phyloP scores from a whole-genome alignment of 92 coral and sea anemone species.

The Plumapathes pennacea region DNA sequence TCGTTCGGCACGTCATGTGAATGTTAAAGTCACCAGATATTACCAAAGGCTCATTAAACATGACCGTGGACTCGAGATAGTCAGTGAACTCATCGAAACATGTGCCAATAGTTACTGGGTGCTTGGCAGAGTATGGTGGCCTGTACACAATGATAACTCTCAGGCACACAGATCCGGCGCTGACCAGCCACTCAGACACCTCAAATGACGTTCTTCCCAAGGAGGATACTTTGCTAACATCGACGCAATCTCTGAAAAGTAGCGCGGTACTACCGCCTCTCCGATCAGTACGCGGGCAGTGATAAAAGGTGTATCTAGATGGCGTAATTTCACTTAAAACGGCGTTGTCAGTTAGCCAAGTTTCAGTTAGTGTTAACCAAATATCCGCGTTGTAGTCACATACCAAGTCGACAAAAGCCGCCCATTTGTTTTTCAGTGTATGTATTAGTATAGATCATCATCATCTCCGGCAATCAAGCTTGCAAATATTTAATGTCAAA shows the following conservation, averaged over 20 bases:
- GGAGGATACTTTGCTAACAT: constrained; percentile 7
- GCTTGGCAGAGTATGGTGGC: constrained; percentile 27
- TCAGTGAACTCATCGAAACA: constrained; percentile 46
- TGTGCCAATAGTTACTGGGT: constrained; percentile 23
- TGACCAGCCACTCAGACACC: constrained; percentile 23
- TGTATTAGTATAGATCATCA: no score
- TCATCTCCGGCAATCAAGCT: no score
- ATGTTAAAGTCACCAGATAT: constrained; percentile 45
- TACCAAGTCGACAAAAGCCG: constrained; percentile 29
- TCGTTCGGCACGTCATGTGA: constrained; percentile 23
- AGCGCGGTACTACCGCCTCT: constrained; percentile 30
- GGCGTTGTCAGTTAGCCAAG: constrained; percentile 20
- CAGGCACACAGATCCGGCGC: constrained; percentile 5
- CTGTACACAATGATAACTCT: constrained; percentile 43
- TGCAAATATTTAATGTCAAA: no score
- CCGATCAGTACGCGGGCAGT: constrained; percentile 7
- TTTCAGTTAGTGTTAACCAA: constrained; percentile 19
- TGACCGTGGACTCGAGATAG: constrained; percentile 27
- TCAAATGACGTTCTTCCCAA: constrained; percentile 25
- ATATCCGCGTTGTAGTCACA: constrained; percentile 9
- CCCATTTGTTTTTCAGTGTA: constrained; percentile 16
- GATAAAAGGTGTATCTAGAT: constrained; percentile 13
- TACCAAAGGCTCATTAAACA: constrained; percentile 28
- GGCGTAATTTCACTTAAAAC: constrained; percentile 32
- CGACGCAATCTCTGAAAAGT: constrained; percentile 5